phyloP scores from a whole-genome alignment of 2,113 vertebrate genomes.

The Choloepus hoffmanni region DNA sequence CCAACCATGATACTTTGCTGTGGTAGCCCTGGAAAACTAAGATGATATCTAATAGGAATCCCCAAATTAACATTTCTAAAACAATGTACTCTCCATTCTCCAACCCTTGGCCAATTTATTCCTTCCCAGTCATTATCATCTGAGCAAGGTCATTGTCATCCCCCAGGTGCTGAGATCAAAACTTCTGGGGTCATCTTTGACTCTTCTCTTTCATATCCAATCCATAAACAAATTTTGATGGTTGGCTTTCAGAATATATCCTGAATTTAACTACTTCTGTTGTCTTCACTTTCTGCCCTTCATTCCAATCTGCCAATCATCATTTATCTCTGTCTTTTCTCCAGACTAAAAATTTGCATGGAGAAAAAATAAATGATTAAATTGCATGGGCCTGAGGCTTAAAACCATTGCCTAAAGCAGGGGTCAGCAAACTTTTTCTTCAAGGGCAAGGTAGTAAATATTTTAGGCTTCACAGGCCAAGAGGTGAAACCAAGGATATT shows the following conservation, averaged over 20 bases:
- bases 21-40: too few species aligned
- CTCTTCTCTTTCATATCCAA: not conserved
- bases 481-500: not conserved
- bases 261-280: not conserved
- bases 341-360: not conserved
- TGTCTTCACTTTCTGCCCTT: not conserved
- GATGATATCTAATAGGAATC: not conserved
- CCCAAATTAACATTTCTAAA: not conserved
- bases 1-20: too few species aligned
- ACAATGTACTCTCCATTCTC: not conserved
- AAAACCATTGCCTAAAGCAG: not conserved
- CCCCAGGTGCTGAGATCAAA: fast-evolving
- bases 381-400: not conserved
- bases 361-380: conserved; percentile 35
- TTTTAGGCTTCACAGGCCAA: not conserved
- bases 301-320: not conserved
- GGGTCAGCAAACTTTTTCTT: not conserved
- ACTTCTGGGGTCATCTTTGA: not conserved
- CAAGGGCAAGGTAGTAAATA: not conserved
- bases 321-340: not conserved
- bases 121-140: not conserved
- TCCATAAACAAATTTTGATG: not conserved
- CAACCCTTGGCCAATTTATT: not conserved
- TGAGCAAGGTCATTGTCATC: not conserved
- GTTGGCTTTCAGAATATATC: not conserved